Evolutionary conservation across 2,113 vertebrate genomes (phyloP).

Genomic region (Phocoena sinus): DNA sequence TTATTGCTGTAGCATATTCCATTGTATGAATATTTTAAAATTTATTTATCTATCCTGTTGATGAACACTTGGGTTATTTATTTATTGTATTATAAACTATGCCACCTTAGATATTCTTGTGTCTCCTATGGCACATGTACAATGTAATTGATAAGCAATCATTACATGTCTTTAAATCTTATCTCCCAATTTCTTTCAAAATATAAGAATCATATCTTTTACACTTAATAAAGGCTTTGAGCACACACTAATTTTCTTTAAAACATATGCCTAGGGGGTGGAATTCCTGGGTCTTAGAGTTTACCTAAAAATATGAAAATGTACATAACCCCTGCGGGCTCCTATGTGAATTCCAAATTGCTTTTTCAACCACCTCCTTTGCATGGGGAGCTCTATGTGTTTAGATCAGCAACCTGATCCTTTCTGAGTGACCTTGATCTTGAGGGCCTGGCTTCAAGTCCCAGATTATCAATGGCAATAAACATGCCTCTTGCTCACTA

Average conservation of each 20-base stretch:
- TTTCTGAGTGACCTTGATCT: background rate
- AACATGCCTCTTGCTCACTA: background rate
- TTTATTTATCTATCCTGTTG: background rate
- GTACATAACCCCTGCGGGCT: background rate
- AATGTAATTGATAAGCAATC: background rate
- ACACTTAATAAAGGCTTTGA: background rate
- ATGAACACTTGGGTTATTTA: background rate
- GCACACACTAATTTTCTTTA: background rate
- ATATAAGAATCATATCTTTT: constrained; percentile 14
- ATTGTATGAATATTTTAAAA: background rate
- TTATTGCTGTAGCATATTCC: background rate
- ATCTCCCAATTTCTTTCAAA: constrained; percentile 26
- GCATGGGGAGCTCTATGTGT: background rate
- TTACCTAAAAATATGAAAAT: constrained; percentile 23
- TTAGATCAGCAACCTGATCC: background rate
- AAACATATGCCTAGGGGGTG: background rate
- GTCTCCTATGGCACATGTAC: background rate
- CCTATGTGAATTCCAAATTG: background rate
- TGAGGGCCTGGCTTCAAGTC: background rate
- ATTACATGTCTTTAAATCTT: constrained; percentile 11
- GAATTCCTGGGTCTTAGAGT: background rate
- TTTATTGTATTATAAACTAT: background rate
- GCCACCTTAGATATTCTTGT: background rate
- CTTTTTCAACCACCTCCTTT: background rate
- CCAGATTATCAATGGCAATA: constrained; percentile 7